These are phyloP conservation scores for Gallinago solitaria DNA, from an alignment of 2,797 vertebrate species.

Conservation along the genomic window DNA sequence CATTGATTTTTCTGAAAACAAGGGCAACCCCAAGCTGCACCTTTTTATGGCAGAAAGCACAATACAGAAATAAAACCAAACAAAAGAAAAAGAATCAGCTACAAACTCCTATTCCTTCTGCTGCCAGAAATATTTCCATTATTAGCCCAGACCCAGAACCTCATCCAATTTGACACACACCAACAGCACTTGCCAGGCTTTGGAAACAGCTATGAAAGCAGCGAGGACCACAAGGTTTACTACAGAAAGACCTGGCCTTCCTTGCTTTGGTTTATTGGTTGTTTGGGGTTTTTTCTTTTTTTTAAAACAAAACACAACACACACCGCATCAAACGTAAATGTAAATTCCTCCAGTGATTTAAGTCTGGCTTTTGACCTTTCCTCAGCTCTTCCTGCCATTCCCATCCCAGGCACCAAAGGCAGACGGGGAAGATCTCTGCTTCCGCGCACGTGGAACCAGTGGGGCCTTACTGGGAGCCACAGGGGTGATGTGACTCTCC, in stretches of 20 bases:
- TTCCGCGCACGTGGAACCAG: neutral
- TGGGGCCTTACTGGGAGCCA: neutral
- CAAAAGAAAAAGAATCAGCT: neutral
- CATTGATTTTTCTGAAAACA: neutral
- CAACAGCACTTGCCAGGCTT: neutral
- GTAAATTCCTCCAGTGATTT: conserved; percentile 8
- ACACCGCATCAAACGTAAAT: neutral
- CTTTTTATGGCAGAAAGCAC: neutral
- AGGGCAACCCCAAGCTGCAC: neutral
- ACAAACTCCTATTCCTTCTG: neutral
- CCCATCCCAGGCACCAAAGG: neutral
- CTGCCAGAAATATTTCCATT: neutral
- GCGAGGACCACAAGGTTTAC: neutral
- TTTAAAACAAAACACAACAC: neutral
- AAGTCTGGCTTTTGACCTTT: conserved; percentile 59
- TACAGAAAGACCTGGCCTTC: neutral
- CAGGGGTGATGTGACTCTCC: neutral
- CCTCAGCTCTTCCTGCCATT: neutral
- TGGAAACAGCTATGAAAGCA: neutral
- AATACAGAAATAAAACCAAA: neutral
- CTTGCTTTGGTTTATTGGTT: no score
- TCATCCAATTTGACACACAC: neutral
- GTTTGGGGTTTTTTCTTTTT: neutral
- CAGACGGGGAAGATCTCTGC: neutral
- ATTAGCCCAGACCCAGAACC: neutral